A percentile compares a stretch with the other conserved stretches of the same genome.
phyloP scores from a whole-genome alignment of 2,113 vertebrate species.

The Cynocephalus volans region DNA sequence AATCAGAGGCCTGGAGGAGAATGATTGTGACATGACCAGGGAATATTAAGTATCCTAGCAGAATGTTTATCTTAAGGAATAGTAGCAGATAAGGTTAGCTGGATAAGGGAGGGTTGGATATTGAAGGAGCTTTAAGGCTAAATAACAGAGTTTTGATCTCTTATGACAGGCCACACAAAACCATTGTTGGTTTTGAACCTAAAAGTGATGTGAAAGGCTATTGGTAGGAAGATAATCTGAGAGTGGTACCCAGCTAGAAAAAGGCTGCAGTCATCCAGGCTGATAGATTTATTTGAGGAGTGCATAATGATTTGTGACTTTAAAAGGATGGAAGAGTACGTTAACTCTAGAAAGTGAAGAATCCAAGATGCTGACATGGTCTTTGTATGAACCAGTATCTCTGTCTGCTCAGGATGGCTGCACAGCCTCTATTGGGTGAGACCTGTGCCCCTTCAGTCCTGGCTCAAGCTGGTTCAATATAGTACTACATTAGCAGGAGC shows the following conservation, averaged over 20 bases:
- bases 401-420: neutral
- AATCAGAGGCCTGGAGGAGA: neutral
- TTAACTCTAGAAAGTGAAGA: neutral
- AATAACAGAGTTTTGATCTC: neutral
- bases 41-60: neutral
- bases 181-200: neutral
- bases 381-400: neutral
- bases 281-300: neutral
- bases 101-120: neutral
- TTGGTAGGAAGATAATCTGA: neutral
- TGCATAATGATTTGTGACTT: slow-evolving; percentile 1
- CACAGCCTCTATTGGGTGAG: neutral
- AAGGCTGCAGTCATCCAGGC: neutral
- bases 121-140: neutral
- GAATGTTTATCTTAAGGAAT: slow-evolving; percentile 19
- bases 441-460: neutral
- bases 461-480: neutral
- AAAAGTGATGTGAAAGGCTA: neutral
- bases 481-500: neutral
- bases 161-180: neutral
- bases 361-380: neutral
- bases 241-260: neutral
- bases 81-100: neutral
- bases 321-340: neutral
- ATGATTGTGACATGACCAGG: neutral